Percentiles rank a stretch among this genome's conserved stretches.
These are phyloP conservation scores for Leucozona laternaria DNA, from an alignment of 2,888 invertebrate genomes.

Conservation along the genomic window DNA sequence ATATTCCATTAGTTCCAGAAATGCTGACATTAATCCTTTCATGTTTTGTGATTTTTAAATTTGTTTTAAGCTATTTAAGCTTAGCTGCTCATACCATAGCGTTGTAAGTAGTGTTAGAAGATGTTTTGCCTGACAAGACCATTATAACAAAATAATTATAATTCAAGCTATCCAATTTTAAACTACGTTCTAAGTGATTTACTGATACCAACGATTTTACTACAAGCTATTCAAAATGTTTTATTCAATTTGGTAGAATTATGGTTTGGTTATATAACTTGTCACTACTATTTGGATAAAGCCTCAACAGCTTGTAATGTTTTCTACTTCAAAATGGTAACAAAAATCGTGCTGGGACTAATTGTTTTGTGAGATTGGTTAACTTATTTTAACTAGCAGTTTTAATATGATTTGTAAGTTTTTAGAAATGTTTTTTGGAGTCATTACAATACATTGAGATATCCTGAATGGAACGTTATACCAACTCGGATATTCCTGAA, in stretches of 20 bases:
- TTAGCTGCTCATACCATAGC: slow-evolving; percentile 81
- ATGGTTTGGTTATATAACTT: slow-evolving; percentile 78
- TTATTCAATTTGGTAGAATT: slow-evolving; percentile 79
- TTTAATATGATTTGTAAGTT: background rate
- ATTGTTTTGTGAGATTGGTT: slow-evolving; percentile 77
- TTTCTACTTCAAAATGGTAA: slow-evolving; percentile 77
- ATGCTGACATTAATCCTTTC: slow-evolving; percentile 78
- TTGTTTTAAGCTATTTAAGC: slow-evolving; percentile 79
- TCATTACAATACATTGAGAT: slow-evolving; percentile 78
- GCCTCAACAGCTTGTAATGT: slow-evolving; percentile 40
- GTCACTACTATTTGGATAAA: slow-evolving; percentile 77
- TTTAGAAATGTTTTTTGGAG: slow-evolving; percentile 79
- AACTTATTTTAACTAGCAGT: background rate
- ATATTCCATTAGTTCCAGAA: slow-evolving; percentile 77
- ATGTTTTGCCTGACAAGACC: background rate
- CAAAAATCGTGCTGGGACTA: slow-evolving; percentile 77
- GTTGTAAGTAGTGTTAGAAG: slow-evolving; percentile 78
- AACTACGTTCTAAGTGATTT: slow-evolving; percentile 79
- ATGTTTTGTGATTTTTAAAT: slow-evolving; percentile 79
- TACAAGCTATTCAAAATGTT: slow-evolving; percentile 79
- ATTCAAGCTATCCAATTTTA: slow-evolving; percentile 80
- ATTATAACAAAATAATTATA: background rate
- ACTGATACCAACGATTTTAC: slow-evolving; percentile 80
- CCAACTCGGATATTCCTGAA: slow-evolving; percentile 49
- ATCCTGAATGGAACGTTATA: slow-evolving; percentile 22